Evolutionary conservation across 2,888 invertebrate species (phyloP), one percentile per base, ranked within the genome.

Genomic region (Leuctra nigra): DNA sequence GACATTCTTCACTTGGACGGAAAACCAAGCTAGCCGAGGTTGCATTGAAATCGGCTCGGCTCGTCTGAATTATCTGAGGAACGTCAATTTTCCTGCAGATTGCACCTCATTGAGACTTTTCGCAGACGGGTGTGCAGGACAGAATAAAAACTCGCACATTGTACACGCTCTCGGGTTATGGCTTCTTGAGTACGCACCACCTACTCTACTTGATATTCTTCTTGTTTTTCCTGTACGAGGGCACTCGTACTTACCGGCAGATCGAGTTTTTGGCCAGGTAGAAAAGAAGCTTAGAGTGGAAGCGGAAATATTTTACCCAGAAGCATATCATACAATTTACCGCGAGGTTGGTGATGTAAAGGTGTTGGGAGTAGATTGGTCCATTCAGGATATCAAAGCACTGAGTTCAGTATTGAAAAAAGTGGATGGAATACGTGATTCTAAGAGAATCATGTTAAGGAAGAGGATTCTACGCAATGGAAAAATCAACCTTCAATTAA

Each of bases 241-340:
- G 18, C 53, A 53, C 36, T 35, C 53, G n/a, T 53, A 53, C 36
- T 53, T 53, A 36, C 53, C 36, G 35, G 53, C 53, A 9, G 36
- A 53, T 25, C 36, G 36, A 11, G 53, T 53, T 7, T 53, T 53
- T 35, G 36, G 36, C 20, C 11, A n/a, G 7, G 53, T 53, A 16
- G 53, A 35, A 22, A 53, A 53, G 35, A 9, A n/a, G 4, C 36
- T 35, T 16, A 3, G 53, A 53, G 36, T 20, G 18, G 36, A 53
- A 35, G 38, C 38, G 4, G 16, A 9, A 38, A 38, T 38, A 7
- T n/a, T 38, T 14, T 4, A 11, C 11, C 38, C 38, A 14, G 16
- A 38, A 14, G 4, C n/a, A n/a, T n/a, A n/a, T n/a, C n/a, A n/a
- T n/a, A n/a, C n/a, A n/a, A n/a, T n/a, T n/a, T n/a, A n/a, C n/a